Conservation (phyloP, 1,140 invertebrate species). For the Lethocerus indicus region DNA sequence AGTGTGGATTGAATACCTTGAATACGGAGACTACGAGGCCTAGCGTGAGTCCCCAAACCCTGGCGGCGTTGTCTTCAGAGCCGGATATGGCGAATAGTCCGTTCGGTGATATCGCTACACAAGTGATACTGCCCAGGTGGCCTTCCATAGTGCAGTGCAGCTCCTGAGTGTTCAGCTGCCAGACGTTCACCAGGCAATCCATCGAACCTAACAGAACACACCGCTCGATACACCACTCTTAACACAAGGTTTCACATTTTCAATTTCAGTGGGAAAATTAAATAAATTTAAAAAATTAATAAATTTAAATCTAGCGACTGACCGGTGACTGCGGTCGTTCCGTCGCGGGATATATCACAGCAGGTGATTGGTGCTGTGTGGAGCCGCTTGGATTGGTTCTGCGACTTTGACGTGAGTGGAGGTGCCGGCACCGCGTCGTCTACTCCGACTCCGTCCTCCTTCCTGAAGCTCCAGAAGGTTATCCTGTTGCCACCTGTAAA, state of each 20-base stretch:
- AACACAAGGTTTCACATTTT: too few species aligned
- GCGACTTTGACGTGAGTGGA: conserved; percentile 11
- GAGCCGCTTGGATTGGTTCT: conserved; percentile 19
- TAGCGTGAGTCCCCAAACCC: conserved; percentile 60
- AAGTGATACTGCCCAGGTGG: conserved; percentile 55
- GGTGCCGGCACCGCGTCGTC: conserved; percentile 16
- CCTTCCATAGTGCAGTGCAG: conserved; percentile 54
- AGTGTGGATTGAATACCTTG: conserved; percentile 28
- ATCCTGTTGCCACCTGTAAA: conserved; percentile 48
- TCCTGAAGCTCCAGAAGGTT: conserved; percentile 69
- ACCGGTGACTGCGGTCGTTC: conserved; percentile 55
- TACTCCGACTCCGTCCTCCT: conserved; percentile 40
- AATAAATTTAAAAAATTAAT: neutral
- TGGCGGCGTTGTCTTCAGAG: conserved; percentile 60
- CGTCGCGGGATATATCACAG: conserved; percentile 62
- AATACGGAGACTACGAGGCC: conserved; percentile 45
- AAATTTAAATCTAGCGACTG: too few species aligned
- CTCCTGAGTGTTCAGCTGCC: conserved; percentile 62
- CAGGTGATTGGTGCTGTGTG: conserved; percentile 59
- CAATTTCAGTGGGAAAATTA: neutral
- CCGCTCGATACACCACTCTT: too few species aligned
- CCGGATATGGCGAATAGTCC: conserved; percentile 64
- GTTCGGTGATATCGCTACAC: conserved; percentile 62
- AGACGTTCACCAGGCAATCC: conserved; percentile 55
- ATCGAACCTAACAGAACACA: conserved; percentile 34